phyloP scores from a whole-genome alignment of 2,113 vertebrate genomes.

The Euleptes europaea region DNA sequence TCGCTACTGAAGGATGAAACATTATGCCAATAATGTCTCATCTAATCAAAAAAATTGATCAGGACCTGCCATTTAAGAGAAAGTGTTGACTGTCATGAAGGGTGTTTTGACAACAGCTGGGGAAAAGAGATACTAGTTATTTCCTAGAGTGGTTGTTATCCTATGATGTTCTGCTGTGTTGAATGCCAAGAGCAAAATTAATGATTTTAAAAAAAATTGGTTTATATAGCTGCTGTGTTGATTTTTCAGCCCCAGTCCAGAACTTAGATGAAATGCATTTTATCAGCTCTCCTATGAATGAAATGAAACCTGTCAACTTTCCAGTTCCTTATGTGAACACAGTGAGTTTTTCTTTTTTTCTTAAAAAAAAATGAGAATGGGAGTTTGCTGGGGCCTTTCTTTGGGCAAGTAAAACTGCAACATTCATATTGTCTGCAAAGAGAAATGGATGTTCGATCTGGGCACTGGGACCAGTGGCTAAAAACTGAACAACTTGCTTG shows the following conservation, averaged over 20 bases:
- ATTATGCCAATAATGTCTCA: conserved; percentile 79
- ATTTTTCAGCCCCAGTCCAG: not conserved
- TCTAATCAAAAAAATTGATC: not conserved
- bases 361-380: not conserved
- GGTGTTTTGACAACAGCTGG: not conserved
- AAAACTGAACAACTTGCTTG: not conserved
- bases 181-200: not conserved
- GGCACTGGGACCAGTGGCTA: not conserved
- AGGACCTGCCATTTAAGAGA: not conserved
- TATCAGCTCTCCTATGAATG: not conserved
- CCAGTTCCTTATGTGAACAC: not conserved
- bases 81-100: not conserved
- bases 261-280: conserved; percentile 10
- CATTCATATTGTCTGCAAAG: not conserved
- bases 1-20: conserved; percentile 81
- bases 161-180: not conserved
- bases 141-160: not conserved
- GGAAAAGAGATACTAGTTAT: not conserved
- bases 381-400: not conserved
- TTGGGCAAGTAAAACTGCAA: not conserved
- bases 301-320: conserved; percentile 5
- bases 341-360: not conserved
- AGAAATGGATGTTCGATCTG: not conserved
- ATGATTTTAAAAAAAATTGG: not conserved
- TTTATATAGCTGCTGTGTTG: not conserved